Evolutionary conservation across 2,113 vertebrate genomes (phyloP), one percentile per base, ranked within the genome.

Genomic region (Rhinoderma darwinii): DNA sequence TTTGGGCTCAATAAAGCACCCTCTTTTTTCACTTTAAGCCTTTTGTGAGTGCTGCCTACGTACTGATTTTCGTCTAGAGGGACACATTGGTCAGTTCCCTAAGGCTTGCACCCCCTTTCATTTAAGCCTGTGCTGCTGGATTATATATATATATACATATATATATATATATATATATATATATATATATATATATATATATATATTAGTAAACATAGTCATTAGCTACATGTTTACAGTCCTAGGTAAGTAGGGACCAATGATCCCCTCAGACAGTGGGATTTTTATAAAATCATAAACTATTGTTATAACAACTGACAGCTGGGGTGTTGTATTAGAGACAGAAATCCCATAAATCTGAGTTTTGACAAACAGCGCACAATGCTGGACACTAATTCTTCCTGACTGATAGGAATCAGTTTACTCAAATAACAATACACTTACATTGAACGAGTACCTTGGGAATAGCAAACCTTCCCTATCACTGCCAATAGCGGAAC

Each of bases 401-500:
- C 89, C 90, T 90, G 90, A 73, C 88, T 85, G 88, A 56, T 83
- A 72, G 88, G 90, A 88, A 89, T 91, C 90, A 94, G 88, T 90
- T 92, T 90, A 90, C 89, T 91, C 61, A 51, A 87, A 80, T 89
- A 88, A 91, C 88, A 92, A 92, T 90, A 89, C 88, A 84, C 86
- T 89, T 82, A 35, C 70, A 32, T 89, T 78, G 89, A 89, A 90
- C 14, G 84, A 91, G 91, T 54, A 15, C 90, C 90, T 88, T 39
- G 87, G 89, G 90, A 93, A 93, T 86, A 93, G 90, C 92, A 93
- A 91, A 84, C 89, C 90, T 91, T 91, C 90, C 90, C 84, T 76
- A 66, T 89, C 78, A 88, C 79, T 92, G 92, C 91, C 91, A 93
- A 92, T 90, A 90, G 72, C 89, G 30, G 91, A 89, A 91, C 89